These are phyloP conservation scores for Pseudochirops corinnae DNA, from an alignment of 2,797 vertebrate species.

Conservation along the genomic window DNA sequence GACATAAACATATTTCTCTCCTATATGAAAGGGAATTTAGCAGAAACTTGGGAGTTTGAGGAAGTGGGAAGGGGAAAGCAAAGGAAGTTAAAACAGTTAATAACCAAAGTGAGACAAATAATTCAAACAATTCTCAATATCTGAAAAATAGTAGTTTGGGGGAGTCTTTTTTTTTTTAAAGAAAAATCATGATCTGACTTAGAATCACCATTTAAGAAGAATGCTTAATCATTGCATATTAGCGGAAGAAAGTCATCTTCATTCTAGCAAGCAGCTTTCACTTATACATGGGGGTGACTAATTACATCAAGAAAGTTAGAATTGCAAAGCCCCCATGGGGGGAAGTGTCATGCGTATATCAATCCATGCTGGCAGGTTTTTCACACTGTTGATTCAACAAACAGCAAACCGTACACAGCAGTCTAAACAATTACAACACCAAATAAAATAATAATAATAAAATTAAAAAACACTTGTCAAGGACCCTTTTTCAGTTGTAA, in stretches of 20 bases:
- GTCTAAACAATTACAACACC: conserved; percentile 92
- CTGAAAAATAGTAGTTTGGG: conserved; percentile 72
- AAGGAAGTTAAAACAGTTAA: conserved; percentile 75
- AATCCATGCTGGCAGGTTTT: conserved; percentile 92
- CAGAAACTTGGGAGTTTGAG: conserved; percentile 75
- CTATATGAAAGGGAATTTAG: conserved; percentile 81
- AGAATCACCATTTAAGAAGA: conserved; percentile 88
- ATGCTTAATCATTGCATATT: conserved; percentile 89
- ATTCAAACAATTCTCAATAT: conserved; percentile 77
- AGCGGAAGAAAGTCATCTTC: conserved; percentile 87
- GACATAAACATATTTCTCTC: conserved; percentile 79
- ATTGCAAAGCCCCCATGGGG: conserved; percentile 88
- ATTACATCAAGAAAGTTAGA: conserved; percentile 89
- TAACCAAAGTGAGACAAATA: conserved; percentile 77
- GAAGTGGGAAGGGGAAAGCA: conserved; percentile 70
- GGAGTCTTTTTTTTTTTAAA: conserved; percentile 73
- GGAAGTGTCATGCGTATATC: conserved; percentile 90
- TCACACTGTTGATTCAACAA: conserved; percentile 92
- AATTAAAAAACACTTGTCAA: conserved; percentile 89
- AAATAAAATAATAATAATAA: conserved; percentile 88
- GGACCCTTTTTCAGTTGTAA: conserved; percentile 92
- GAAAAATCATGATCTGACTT: conserved; percentile 88
- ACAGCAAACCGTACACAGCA: conserved; percentile 92
- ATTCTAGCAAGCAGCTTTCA: conserved; percentile 90
- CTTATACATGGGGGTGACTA: conserved; percentile 88